Evolutionary conservation across 2,113 vertebrate genomes (phyloP).

Genomic region (Sphyrna mokarran): DNA sequence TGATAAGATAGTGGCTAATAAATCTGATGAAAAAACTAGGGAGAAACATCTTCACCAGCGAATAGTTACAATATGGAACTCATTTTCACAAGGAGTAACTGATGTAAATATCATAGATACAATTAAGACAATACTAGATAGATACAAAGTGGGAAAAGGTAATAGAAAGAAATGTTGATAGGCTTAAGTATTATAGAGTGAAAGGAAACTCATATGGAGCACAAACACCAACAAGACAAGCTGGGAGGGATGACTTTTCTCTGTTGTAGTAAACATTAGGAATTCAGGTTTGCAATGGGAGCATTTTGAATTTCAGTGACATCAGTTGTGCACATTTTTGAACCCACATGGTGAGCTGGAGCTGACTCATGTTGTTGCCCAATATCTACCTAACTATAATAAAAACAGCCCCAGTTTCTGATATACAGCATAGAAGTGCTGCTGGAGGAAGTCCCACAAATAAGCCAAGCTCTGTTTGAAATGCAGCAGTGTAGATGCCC

Average conservation of each 20-base stretch:
- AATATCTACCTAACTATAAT: neutral
- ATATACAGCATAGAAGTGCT: neutral
- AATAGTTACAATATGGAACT: neutral
- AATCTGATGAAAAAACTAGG: neutral
- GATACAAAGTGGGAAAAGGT: neutral
- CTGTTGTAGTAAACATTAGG: neutral
- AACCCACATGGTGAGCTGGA: neutral
- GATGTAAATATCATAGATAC: neutral
- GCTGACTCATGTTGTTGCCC: neutral
- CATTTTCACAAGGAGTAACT: neutral
- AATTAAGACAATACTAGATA: neutral
- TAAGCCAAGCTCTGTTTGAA: neutral
- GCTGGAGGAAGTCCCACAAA: neutral
- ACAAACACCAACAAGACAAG: neutral
- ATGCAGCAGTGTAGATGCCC: neutral
- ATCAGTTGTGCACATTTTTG: neutral
- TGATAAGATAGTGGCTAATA: neutral
- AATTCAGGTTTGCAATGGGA: neutral
- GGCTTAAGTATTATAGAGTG: neutral
- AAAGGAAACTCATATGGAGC: neutral
- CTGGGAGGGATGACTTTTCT: neutral
- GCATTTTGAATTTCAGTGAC: neutral
- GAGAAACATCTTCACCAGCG: neutral
- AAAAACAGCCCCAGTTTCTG: neutral
- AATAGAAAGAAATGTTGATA: neutral